phyloP scores from a whole-genome alignment of 2,888 invertebrate genomes.

The Aspidiotus destructor region DNA sequence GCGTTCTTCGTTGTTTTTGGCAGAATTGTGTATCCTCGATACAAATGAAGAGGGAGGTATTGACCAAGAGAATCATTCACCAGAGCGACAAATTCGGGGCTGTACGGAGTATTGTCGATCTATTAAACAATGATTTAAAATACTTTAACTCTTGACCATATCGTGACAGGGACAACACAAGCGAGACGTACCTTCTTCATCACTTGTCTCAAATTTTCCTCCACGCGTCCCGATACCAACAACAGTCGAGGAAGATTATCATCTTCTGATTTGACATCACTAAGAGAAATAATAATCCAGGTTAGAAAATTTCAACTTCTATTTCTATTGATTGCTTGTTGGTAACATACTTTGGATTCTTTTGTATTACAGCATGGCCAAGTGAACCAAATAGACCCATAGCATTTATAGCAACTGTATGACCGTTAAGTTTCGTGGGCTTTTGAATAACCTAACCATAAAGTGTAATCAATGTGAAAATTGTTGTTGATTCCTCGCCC shows the following conservation, averaged over 20 bases:
- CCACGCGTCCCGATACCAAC: slow-evolving; percentile 37
- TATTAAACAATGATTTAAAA: slow-evolving; percentile 12
- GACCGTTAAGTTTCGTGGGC: neutral
- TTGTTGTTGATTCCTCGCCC: neutral
- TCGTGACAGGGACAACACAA: slow-evolving; percentile 42
- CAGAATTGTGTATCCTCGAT: slow-evolving; percentile 29
- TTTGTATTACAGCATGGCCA: neutral
- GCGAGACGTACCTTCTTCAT: slow-evolving; percentile 25
- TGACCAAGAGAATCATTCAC: slow-evolving; percentile 34
- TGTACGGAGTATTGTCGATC: slow-evolving; percentile 33
- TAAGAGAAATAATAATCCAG: neutral
- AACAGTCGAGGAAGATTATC: slow-evolving; percentile 35
- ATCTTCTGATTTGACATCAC: neutral
- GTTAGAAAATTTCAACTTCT: neutral
- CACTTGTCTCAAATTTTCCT: slow-evolving; percentile 30
- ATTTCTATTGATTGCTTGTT: neutral
- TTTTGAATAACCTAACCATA: neutral
- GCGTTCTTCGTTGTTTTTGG: neutral
- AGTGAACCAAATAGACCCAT: neutral
- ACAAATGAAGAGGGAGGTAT: slow-evolving; percentile 28
- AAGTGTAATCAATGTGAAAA: neutral
- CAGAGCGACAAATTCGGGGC: slow-evolving; percentile 36
- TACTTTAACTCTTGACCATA: slow-evolving; percentile 37
- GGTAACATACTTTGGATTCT: slow-evolving; percentile 1
- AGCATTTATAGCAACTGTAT: neutral